These are phyloP conservation scores for Hormiphora californensis DNA, from an alignment of 37 sponge, comb jelly and placozoan species.

Conservation along the genomic window DNA sequence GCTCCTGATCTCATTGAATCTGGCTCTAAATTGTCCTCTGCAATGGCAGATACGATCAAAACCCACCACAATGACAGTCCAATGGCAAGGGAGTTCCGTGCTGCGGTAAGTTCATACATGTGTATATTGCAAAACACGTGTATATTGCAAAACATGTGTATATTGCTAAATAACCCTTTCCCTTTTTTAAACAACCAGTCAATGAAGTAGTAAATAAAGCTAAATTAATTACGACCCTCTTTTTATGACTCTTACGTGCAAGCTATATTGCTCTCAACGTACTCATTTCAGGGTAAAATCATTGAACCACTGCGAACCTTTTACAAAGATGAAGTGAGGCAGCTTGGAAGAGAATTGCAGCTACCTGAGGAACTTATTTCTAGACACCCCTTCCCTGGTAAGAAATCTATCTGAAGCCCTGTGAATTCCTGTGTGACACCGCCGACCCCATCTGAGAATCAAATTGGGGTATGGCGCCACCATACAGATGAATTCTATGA, in stretches of 20 bases:
- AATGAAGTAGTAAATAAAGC: too few species aligned
- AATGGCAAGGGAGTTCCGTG: slow-evolving; percentile 69
- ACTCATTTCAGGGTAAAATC: slow-evolving; percentile 64
- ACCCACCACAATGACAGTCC: slow-evolving; percentile 91
- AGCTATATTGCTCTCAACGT: not conserved
- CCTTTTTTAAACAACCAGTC: too few species aligned
- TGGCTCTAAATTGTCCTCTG: slow-evolving; percentile 71
- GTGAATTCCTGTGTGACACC: too few species aligned
- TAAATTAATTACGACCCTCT: not conserved
- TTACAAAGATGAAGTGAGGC: slow-evolving; percentile 86
- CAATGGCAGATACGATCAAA: slow-evolving; percentile 79
- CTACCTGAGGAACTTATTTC: slow-evolving; percentile 71
- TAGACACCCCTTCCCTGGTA: slow-evolving; percentile 88
- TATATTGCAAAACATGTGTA: not conserved
- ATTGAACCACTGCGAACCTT: slow-evolving; percentile 82
- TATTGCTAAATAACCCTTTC: not conserved
- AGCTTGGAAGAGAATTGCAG: slow-evolving; percentile 67
- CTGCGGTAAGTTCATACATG: slow-evolving; percentile 52
- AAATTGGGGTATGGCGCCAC: too few species aligned
- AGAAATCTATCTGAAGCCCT: too few species aligned
- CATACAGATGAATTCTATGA: too few species aligned
- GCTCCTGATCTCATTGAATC: slow-evolving; percentile 87
- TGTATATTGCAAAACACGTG: not conserved
- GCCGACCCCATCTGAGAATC: too few species aligned
- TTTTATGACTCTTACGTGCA: not conserved